Base-by-base conservation (phyloP, 1,140 invertebrate species). In the Antheraea pernyi region DNA sequence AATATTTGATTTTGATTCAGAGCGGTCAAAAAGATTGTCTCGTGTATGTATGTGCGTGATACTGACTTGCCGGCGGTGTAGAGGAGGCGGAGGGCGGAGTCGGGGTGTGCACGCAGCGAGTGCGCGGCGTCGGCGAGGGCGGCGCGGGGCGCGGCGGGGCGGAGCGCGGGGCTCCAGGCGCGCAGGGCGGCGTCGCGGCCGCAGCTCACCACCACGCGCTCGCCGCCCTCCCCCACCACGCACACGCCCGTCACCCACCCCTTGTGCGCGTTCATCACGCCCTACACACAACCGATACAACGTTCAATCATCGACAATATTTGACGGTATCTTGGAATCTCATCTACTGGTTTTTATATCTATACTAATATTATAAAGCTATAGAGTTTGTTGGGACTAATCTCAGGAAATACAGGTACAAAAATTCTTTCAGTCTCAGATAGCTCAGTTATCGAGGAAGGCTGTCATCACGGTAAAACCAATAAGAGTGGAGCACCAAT, bases 261-360 rank as follows among this genome's bases (percentile, higher is more conserved):
- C 88, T 97, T 97, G 89, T 98, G 97, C 46, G 97, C 97, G 88
- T 97, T 96, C 86, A 97, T 98, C 19, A 97, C 85, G 37, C 96
- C 97, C 94, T 97, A 93, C 13, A 42, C 2, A 42, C 39, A 30
- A 30, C 22, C 22, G 1, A 30, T 30, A 30, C 22, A 30, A 30
- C 22, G n/a, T n/a, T n/a, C n/a, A n/a, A n/a, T n/a, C n/a, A n/a
- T n/a, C n/a, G n/a, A n/a, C n/a, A n/a, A n/a, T n/a, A n/a, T n/a
- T n/a, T n/a, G n/a, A n/a, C n/a, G n/a, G n/a, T n/a, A n/a, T n/a
- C n/a, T n/a, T n/a, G n/a, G n/a, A n/a, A n/a, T n/a, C n/a, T n/a
- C n/a, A n/a, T n/a, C n/a, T n/a, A n/a, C n/a, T n/a, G n/a, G 22
- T 2, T 30, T 30, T 30, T 30, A 30, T 30, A 30, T 30, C 22